Evolutionary conservation across 1,140 invertebrate genomes (phyloP).

Genomic region (Philotrypesis tridentata): DNA sequence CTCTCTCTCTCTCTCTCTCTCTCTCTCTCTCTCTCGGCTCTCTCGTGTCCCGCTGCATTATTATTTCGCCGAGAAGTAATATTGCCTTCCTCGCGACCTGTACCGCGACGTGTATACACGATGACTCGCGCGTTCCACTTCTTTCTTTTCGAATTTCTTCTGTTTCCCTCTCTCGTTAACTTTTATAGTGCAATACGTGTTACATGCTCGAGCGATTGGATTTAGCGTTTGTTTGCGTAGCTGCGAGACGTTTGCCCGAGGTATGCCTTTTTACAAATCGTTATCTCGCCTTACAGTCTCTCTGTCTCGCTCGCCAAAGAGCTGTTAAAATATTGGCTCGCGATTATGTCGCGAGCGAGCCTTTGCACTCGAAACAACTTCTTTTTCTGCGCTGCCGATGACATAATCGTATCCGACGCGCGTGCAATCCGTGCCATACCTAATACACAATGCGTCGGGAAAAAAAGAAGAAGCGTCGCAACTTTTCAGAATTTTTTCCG

Average conservation of each 20-base stretch:
- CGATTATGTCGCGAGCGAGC: background rate
- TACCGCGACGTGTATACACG: background rate
- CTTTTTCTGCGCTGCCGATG: background rate
- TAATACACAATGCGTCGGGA: no score
- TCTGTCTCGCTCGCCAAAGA: background rate
- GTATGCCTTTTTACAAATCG: background rate
- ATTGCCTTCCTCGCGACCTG: background rate
- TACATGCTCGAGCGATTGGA: background rate
- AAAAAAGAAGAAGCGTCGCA: no score
- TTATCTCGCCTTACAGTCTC: background rate
- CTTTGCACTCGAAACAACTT: background rate
- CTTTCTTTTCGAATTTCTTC: background rate
- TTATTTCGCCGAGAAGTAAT: background rate
- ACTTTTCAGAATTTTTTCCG: no score
- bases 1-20: no score
- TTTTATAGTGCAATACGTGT: no score
- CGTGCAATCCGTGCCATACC: background rate
- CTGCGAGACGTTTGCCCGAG: background rate
- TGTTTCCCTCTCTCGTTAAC: background rate
- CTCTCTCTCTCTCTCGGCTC: no score
- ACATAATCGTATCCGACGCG: background rate
- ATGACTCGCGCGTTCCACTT: background rate
- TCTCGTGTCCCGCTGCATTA: background rate
- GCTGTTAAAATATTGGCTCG: slow-evolving; percentile 4
- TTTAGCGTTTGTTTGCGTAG: background rate